Base-by-base conservation (phyloP, 1,140 invertebrate species). In the Bombus soroeensis region DNA sequence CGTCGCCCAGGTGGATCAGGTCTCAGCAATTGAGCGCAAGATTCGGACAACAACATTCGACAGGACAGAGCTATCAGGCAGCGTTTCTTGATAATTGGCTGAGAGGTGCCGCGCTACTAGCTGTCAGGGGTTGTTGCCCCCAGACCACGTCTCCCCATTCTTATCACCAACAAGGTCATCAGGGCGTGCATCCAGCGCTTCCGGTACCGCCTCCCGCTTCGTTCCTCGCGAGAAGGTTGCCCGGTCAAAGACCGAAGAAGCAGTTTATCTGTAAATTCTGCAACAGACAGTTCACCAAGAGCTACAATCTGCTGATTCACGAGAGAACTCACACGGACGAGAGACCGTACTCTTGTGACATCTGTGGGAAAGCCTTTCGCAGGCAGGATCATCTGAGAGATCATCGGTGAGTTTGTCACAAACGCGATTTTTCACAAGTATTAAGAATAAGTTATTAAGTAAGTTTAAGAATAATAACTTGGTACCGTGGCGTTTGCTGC, bases 221-320 rank as follows among this genome's bases (percentile, higher is more conserved):
- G 0, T 94, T 96, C 90, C 83, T 95, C 1, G 80, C 87, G 0
- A 82, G 94, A 3, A 96, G 96, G 32, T 93, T 95, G 2, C 95
- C 96, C 0, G 97, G 96, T 53, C 96, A 97, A 5, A 95, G 97
- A 73, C 97, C 97, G 3, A 98, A 98, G 95, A 99, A 99, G 92
- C 98, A 99, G 93, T 99, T 99, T 93, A 99, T 99, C 91, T 99
- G 99, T 96, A 98, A 98, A 94, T 99, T 97, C 94, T 99, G 99
- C 95, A 97, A 98, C 91, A 96, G 99, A 3, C 98, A 99, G 86
- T 99, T 99, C 94, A 99, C 98, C 70, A 99, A 99, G 94, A 98
- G 98, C 66, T 99, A 99, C 96, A 99, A 99, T 94, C 95, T 99
- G 76, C 96, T 99, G 71, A 99, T 99, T 59, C 98, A 99, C 94